Conservation (phyloP, 1,140 invertebrate genomes). For the Conus betulinus region DNA sequence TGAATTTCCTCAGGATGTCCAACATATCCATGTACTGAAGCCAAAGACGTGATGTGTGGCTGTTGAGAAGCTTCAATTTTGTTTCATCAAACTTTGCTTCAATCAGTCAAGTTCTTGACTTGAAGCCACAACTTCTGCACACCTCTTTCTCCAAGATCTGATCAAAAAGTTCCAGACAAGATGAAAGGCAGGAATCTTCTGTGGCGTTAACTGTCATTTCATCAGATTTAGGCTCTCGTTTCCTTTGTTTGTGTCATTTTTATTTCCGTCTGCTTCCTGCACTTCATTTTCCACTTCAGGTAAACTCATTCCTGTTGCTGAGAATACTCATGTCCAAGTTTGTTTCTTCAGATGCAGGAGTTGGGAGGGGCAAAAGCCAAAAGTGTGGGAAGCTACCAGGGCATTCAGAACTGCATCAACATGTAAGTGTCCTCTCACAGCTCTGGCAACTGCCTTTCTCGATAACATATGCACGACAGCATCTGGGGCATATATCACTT, state of each 20-base stretch:
- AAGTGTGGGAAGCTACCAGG: constrained; percentile 9
- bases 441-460: not conserved
- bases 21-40: constrained; percentile 52
- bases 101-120: not conserved
- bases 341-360: not conserved
- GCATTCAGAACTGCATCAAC: not conserved
- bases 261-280: not conserved
- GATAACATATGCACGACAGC: constrained; percentile 45
- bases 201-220: not conserved
- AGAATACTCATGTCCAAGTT: too few relatives aligned
- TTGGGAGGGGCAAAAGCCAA: not conserved
- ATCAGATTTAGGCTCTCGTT: not conserved
- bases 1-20: constrained; percentile 33
- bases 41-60: constrained; percentile 12
- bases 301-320: not conserved
- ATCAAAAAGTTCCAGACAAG: not conserved
- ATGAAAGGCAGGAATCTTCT: not conserved
- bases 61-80: not conserved
- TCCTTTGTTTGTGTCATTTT: not conserved
- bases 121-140: not conserved
- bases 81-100: not conserved
- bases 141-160: not conserved
- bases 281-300: not conserved
- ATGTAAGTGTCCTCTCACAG: not conserved
- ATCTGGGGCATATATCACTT: constrained; percentile 47